Evolutionary conservation across 2,797 vertebrate species (phyloP), one percentile per base, ranked within the genome.

Genomic region (Carapus acus): DNA sequence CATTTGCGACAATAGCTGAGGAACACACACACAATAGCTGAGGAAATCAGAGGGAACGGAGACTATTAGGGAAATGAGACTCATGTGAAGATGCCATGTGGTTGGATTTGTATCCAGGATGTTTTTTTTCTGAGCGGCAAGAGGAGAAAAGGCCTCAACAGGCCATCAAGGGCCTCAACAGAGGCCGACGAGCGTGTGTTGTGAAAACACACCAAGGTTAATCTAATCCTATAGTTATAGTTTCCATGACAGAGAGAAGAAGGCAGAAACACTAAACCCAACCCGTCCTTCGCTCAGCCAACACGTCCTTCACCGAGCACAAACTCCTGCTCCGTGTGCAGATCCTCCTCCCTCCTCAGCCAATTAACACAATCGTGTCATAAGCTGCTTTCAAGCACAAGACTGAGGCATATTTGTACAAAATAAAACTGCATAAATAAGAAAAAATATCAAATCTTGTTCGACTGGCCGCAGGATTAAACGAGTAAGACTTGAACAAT

Each of bases 131-230:
- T 12, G 22, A 36, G 6, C 33, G 42, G 67, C 63, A 61, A 58
- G n/a, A n/a, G 69, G 67, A 69, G 66, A 76, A 44, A 48, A 9
- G 16, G 46, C 44, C 39, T 4, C 38, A 9, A 2, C 14, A 16
- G 60, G 50, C 46, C 21, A 18, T 27, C 27, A 3, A 61, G n/a
- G 52, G 31, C 36, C 41, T 21, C 20, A 17, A 17, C 44, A 14
- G 6, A 53, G 58, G 18, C 61, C 64, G 73, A 74, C 72, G 74
- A 73, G 52, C 45, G 62, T 0, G 34, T 81, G 79, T 82, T 84
- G 55, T 80, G 78, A 74, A 67, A 85, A 86, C 82, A 83, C 46
- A 33, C 7, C 74, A 77, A 84, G 86, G 82, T 65, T 71, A 65
- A 39, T 23, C 33, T 79, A 74, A 85, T 69, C 72, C 78, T 58